These are phyloP conservation scores for Pinna nobilis DNA, from an alignment of 1,140 invertebrate species.

Conservation along the genomic window DNA sequence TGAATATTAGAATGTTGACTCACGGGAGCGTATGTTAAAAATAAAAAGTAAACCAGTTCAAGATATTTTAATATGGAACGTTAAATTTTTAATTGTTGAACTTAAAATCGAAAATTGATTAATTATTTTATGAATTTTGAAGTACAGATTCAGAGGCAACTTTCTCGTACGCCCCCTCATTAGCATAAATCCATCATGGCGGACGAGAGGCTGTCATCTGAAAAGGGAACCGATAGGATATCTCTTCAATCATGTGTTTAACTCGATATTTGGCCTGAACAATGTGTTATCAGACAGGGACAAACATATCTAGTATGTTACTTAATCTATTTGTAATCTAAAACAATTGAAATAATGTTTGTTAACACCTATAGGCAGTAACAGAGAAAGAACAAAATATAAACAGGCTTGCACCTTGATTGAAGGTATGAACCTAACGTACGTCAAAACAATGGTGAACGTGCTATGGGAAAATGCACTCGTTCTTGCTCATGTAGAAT, in stretches of 20 bases:
- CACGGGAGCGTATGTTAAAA: too few species aligned
- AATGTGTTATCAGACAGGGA: not conserved
- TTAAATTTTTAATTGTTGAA: slow-evolving; percentile 2
- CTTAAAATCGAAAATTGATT: too few species aligned
- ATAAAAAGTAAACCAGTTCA: too few species aligned
- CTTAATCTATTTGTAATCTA: slow-evolving; percentile 5
- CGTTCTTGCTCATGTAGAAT: too few species aligned
- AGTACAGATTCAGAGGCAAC: not conserved
- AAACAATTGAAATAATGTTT: slow-evolving; percentile 11
- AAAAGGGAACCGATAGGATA: too few species aligned
- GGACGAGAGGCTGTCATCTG: slow-evolving; percentile 10
- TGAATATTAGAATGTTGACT: too few species aligned
- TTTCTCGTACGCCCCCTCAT: slow-evolving; percentile 38
- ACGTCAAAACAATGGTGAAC: slow-evolving; percentile 3
- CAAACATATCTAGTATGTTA: slow-evolving; percentile 1
- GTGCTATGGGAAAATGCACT: too few species aligned
- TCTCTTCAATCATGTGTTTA: slow-evolving; percentile 5
- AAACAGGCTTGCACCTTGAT: not conserved
- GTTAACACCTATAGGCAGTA: not conserved
- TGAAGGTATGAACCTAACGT: not conserved
- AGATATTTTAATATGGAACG: too few species aligned
- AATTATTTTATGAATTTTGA: slow-evolving; percentile 2
- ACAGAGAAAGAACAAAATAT: not conserved
- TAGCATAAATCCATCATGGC: slow-evolving; percentile 42
- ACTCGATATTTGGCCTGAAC: not conserved